Percentiles rank a stretch among this genome's conserved stretches.
These are phyloP conservation scores for Corbicula japonica DNA, from an alignment of 2,888 invertebrate genomes.

Conservation along the genomic window DNA sequence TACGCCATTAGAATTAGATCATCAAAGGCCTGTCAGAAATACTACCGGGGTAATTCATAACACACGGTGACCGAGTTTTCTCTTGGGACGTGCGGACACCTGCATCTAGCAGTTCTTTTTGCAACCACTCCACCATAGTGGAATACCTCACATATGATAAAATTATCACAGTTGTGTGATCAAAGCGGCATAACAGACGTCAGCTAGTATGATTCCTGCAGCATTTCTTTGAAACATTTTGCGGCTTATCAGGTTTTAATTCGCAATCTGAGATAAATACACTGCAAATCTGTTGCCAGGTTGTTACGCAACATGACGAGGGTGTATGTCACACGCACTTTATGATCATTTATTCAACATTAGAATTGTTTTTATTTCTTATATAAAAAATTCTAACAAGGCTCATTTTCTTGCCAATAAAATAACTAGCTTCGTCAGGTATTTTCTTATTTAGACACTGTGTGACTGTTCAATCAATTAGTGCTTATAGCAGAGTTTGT, in stretches of 20 bases:
- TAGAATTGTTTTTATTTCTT: neutral
- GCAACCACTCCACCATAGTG: too few species aligned
- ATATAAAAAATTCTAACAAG: neutral
- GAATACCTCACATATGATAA: too few species aligned
- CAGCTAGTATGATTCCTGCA: neutral
- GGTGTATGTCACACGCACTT: neutral
- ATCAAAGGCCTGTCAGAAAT: too few species aligned
- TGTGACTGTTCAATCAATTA: neutral
- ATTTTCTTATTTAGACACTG: neutral
- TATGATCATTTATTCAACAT: neutral
- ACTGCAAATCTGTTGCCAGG: constrained; percentile 5
- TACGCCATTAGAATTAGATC: too few species aligned
- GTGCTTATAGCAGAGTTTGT: too few species aligned
- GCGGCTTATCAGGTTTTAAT: constrained; percentile 1
- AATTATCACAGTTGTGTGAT: too few species aligned
- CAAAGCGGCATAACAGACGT: neutral
- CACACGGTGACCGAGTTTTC: too few species aligned
- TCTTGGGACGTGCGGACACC: too few species aligned
- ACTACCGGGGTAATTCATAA: too few species aligned
- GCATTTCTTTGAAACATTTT: neutral
- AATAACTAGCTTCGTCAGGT: neutral
- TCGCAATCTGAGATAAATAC: constrained; percentile 3
- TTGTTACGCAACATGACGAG: neutral
- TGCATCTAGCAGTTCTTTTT: too few species aligned
- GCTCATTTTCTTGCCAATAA: neutral